Conservation (phyloP, 2,797 vertebrate species). For the Ptychobarbus kaznakovi region DNA sequence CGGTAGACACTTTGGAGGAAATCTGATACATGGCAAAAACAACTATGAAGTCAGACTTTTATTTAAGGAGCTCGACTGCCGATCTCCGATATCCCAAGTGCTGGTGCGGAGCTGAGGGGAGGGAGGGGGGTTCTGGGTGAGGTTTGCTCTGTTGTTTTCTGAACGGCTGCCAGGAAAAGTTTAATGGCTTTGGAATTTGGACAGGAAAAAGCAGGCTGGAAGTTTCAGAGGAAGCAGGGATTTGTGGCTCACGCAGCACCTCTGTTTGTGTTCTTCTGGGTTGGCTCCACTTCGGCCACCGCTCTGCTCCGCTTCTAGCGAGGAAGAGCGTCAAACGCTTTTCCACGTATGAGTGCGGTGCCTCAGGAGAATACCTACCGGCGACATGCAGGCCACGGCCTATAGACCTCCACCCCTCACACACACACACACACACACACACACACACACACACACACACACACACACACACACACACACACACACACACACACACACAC, state of each 20-base stretch:
- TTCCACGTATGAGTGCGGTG: constrained; percentile 75
- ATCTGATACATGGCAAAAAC: constrained; percentile 79
- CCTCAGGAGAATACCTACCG: constrained; percentile 73
- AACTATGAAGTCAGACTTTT: constrained; percentile 82
- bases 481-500: constrained; percentile 22
- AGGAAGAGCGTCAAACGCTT: constrained; percentile 81
- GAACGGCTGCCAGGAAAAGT: constrained; percentile 90
- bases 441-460: constrained; percentile 35
- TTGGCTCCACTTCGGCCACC: constrained; percentile 72
- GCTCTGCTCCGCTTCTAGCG: constrained; percentile 64
- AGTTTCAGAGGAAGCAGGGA: constrained; percentile 91
- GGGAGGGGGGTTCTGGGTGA: constrained; percentile 69
- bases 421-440: constrained; percentile 23
- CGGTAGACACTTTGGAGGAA: constrained; percentile 78
- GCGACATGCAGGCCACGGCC: constrained; percentile 70
- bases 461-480: constrained; percentile 40
- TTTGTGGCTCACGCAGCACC: constrained; percentile 84
- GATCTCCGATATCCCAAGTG: constrained; percentile 79
- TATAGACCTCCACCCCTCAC: constrained; percentile 67
- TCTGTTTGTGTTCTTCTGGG: constrained; percentile 86
- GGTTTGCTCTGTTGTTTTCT: constrained; percentile 80
- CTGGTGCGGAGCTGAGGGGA: constrained; percentile 62
- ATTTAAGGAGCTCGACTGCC: constrained; percentile 79
- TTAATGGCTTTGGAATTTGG: constrained; percentile 96
- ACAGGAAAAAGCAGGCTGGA: constrained; percentile 88